Conservation (phyloP, 2,113 vertebrate genomes). For the Pollimyrus isidori region DNA sequence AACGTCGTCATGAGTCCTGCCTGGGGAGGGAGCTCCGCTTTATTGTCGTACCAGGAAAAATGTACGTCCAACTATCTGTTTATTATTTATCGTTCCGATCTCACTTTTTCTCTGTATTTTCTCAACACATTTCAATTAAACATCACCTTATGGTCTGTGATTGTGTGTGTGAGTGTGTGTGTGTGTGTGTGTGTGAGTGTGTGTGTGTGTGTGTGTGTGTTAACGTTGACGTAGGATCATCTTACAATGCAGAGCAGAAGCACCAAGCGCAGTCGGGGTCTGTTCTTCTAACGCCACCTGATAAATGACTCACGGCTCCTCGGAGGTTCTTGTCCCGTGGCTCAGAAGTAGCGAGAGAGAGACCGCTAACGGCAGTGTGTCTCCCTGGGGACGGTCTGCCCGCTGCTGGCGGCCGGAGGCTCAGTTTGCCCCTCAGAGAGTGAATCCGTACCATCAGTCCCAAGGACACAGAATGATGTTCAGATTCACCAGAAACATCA, state of each 20-base stretch:
- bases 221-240: background rate
- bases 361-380: background rate
- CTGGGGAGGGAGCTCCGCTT: background rate
- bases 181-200: too few species aligned
- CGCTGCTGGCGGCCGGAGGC: background rate
- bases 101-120: background rate
- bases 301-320: background rate
- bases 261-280: background rate
- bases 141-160: background rate
- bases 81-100: background rate
- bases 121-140: background rate
- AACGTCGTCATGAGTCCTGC: background rate
- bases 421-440: background rate
- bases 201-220: background rate
- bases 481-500: background rate
- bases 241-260: background rate
- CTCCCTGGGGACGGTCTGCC: background rate
- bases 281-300: background rate
- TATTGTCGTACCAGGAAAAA: background rate
- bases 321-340: background rate
- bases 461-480: background rate
- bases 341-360: background rate
- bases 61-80: background rate
- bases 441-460: background rate
- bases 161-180: background rate